Base-by-base conservation (phyloP, 2,797 vertebrate genomes). In the Echeneis naucrates region DNA sequence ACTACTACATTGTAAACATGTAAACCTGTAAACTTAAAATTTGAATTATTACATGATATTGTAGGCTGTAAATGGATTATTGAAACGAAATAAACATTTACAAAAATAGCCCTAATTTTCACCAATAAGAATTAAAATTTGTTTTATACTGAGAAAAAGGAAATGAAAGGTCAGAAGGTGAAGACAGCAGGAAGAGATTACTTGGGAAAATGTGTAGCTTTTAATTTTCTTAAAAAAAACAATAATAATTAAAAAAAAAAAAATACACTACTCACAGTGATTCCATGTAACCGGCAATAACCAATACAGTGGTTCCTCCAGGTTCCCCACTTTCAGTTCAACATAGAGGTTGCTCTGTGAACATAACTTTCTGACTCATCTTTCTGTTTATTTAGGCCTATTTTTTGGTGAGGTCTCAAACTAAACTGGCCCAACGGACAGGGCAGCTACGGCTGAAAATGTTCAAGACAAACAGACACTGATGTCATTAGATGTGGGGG, bases 391-490 rank as follows among this genome's bases (percentile, higher is more conserved):
- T 68, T 27, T 45, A 8, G 54, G 50, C 21, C 21, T 9, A 2
- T 60, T 55, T 40, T 27, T 40, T 45, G 56, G 33, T 23, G 19
- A 33, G n/a, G 35, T 40, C n/a, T 38, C 23, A 14, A 24, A 10
- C 50, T 59, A 59, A 10, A 44, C 52, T 9, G 66, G 33, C 33
- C 30, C 26, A 26, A 58, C 33, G 33, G 12, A 48, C 42, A 76
- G 56, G 19, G 40, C 35, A 53, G 19, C 2, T 12, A 48, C 71
- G 54, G 44, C 35, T n/a, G 19, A 8, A 4, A 1, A 13, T 0
- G 4, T 77, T 67, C 53, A 80, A 59, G 19, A 76, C 51, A 38
- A n/a, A 26, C 0, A 45, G 42, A 42, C 6, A 5, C 38, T 40
- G 38, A 16, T 42, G 38, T 14, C 14, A 7, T 42, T 42, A 42